These are phyloP conservation scores for Epinephelus awoara DNA, from an alignment of 2,797 vertebrate species.

Conservation along the genomic window DNA sequence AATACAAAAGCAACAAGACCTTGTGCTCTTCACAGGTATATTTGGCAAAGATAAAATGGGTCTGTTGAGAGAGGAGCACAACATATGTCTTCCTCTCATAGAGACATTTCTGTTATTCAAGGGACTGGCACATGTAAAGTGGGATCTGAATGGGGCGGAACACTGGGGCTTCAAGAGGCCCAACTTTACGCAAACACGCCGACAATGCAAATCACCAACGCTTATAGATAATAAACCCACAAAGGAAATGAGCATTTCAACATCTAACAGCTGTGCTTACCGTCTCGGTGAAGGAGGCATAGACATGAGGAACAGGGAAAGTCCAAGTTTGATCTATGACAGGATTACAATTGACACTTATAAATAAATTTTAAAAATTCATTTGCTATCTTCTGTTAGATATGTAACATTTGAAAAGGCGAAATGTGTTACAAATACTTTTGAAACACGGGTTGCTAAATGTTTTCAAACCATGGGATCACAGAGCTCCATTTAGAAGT, in stretches of 20 bases:
- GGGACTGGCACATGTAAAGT: background rate
- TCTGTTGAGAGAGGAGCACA: background rate
- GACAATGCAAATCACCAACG: constrained; percentile 32
- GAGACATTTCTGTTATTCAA: background rate
- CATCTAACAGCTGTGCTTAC: background rate
- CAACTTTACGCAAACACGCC: constrained; percentile 15
- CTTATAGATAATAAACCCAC: constrained; percentile 16
- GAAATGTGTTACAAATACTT: no score
- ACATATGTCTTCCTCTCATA: background rate
- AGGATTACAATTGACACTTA: background rate
- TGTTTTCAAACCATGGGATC: background rate
- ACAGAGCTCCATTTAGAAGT: background rate
- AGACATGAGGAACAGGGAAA: background rate
- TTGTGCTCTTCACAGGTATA: constrained; percentile 10
- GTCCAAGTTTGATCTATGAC: background rate
- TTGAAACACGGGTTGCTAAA: background rate
- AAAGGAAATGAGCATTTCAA: constrained; percentile 8
- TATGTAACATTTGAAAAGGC: background rate
- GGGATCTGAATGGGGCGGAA: background rate
- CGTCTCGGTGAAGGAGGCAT: background rate
- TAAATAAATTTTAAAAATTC: background rate
- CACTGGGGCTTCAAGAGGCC: background rate
- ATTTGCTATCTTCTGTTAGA: background rate
- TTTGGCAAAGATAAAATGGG: constrained; percentile 1
- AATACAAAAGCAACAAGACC: constrained; percentile 30